Percentiles rank a stretch among this genome's conserved stretches.
Evolutionary conservation across 2,888 invertebrate species (phyloP).

Genomic region (Theodoxus fluviatilis): DNA sequence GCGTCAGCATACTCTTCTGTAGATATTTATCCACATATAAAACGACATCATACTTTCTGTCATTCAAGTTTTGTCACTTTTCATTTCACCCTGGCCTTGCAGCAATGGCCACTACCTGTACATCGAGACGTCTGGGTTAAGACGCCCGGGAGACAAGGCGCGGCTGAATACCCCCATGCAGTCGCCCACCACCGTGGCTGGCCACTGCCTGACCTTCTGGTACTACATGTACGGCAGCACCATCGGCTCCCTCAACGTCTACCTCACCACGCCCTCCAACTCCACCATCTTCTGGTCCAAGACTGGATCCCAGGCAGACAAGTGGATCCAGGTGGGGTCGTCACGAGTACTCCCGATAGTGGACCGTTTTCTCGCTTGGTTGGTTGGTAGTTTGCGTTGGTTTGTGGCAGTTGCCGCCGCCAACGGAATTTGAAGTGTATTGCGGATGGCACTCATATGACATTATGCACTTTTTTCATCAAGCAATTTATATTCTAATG

Average conservation of each 20-base stretch:
- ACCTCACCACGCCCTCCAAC: slow-evolving; percentile 35
- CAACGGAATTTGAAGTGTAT: too few species aligned
- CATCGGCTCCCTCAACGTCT: slow-evolving; percentile 45
- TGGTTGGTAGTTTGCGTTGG: too few species aligned
- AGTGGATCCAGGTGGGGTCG: too few species aligned
- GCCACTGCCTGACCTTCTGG: slow-evolving; percentile 68
- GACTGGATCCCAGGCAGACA: slow-evolving; percentile 20
- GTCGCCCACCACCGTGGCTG: slow-evolving; percentile 44
- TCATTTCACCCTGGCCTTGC: neutral
- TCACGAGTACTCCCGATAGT: too few species aligned
- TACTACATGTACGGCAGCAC: slow-evolving; percentile 57
- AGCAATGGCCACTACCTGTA: slow-evolving; percentile 52
- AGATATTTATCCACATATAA: neutral
- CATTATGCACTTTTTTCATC: too few species aligned
- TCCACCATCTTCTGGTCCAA: slow-evolving; percentile 17
- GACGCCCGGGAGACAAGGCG: slow-evolving; percentile 41
- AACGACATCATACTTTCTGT: neutral
- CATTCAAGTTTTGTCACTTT: too few species aligned
- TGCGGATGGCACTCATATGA: too few species aligned
- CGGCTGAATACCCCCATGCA: slow-evolving; percentile 44
- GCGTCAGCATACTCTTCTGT: neutral
- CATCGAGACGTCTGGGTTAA: slow-evolving; percentile 50
- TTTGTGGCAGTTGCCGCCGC: too few species aligned
- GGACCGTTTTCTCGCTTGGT: too few species aligned
- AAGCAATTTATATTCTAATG: too few species aligned